These are phyloP conservation scores for Sinonovacula constricta DNA, from an alignment of 1,140 invertebrate genomes.

Conservation along the genomic window DNA sequence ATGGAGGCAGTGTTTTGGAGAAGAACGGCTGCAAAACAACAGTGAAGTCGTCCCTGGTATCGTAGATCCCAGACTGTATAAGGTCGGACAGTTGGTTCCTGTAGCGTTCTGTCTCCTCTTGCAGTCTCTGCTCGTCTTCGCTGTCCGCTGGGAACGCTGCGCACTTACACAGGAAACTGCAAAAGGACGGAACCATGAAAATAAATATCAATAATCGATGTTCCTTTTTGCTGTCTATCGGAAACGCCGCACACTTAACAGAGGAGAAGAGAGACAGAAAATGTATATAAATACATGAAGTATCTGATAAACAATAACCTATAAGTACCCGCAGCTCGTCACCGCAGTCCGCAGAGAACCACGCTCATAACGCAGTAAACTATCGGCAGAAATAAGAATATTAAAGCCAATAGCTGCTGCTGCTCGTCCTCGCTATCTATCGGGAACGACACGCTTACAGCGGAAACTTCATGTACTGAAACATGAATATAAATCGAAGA, in stretches of 20 bases:
- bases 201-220: background rate
- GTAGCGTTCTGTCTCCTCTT: conserved; percentile 57
- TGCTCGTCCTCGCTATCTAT: too few species aligned
- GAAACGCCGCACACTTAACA: background rate
- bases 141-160: conserved; percentile 60
- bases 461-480: too few species aligned
- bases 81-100: conserved; percentile 61
- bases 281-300: too few species aligned
- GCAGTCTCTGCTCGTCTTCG: conserved; percentile 51
- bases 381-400: too few species aligned
- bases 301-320: too few species aligned
- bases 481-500: too few species aligned
- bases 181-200: conserved; percentile 12
- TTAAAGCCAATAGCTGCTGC: too few species aligned
- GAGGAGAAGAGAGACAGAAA: background rate
- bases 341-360: too few species aligned
- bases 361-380: too few species aligned
- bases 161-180: conserved; percentile 66
- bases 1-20: conserved; percentile 66
- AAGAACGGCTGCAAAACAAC: conserved; percentile 82
- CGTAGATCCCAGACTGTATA: conserved; percentile 78
- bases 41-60: conserved; percentile 84
- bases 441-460: too few species aligned
- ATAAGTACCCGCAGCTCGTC: too few species aligned
- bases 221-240: too few species aligned